Evolutionary conservation across 1,140 invertebrate species (phyloP), one percentile per base, ranked within the genome.

Genomic region (Schlechtendalia chinensis): DNA sequence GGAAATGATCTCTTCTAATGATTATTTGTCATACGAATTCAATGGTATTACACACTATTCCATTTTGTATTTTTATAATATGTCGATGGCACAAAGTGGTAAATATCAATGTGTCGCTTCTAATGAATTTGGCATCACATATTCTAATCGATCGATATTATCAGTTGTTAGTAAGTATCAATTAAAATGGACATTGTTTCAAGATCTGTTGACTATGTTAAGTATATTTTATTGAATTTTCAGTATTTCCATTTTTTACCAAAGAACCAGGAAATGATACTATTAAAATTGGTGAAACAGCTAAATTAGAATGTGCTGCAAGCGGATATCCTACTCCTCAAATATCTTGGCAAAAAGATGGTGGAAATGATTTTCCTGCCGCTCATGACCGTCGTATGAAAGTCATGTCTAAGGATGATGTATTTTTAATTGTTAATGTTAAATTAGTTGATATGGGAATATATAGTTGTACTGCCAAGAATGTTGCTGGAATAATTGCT

Each of bases 321-420:
- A 89, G 89, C 81, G 97, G 96, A 2, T 92, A 94, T 83, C 96
- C 96, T 0, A 86, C 88, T 32, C 96, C 96, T 50, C 91, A 95
- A 86, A 95, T 97, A 82, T 91, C 93, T 0, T 95, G 96, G 91
- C 92, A 95, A 84, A 98, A 98, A 86, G 96, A 97, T 87, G 94
- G 93, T n/a, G 94, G 93, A 0, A 93, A 94, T 85, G 93, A 97
- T 86, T 98, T 99, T 86, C 96, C 96, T 14, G 96, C 97, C 12
- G 96, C 96, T 19, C 89, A 93, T 81, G 96, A 98, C 85, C 90
- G 96, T 59, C 88, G 97, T 29, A 93, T 99, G 91, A 93, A 95
- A 85, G 94, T 97, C 53, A 95, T 96, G 89, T 96, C 98, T 86
- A 93, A 96, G 85, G 96, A 98, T 86, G 93, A 97, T 86, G 91